phyloP scores from a whole-genome alignment of 2,797 vertebrate species.

The Ctenopoma kingsleyae region DNA sequence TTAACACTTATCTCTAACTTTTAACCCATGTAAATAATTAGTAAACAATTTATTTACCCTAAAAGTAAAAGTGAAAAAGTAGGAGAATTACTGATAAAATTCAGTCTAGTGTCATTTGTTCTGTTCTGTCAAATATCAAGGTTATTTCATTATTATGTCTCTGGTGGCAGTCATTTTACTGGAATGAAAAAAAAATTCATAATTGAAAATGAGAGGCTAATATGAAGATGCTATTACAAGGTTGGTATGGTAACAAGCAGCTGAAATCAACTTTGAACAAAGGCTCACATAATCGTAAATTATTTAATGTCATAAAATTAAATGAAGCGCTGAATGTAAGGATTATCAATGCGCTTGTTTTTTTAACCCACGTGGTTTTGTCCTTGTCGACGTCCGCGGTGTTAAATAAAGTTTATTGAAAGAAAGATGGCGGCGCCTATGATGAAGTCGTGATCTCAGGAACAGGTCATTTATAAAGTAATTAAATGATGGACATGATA shows the following conservation, averaged over 20 bases:
- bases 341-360: neutral
- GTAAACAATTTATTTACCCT: too few relatives aligned
- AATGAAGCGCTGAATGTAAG: neutral
- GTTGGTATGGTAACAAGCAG: constrained; percentile 10
- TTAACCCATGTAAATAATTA: too few relatives aligned
- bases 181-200: too few relatives aligned
- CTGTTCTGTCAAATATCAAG: too few relatives aligned
- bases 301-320: neutral
- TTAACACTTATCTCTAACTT: too few relatives aligned
- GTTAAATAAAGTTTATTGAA: constrained; percentile 83
- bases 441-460: constrained; percentile 40
- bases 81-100: too few relatives aligned
- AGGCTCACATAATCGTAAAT: neutral
- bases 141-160: too few relatives aligned
- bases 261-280: constrained; percentile 6
- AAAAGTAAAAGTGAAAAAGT: too few relatives aligned
- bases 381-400: constrained; percentile 20
- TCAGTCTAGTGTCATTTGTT: too few relatives aligned
- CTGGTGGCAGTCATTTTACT: too few relatives aligned
- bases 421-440: constrained; percentile 81
- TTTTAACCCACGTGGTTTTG: neutral
- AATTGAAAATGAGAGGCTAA: neutral
- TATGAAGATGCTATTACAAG: neutral
- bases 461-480: constrained; percentile 18
- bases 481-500: neutral